These are phyloP conservation scores for Caradrina kadenii DNA, from an alignment of 2,888 invertebrate species.

Conservation along the genomic window DNA sequence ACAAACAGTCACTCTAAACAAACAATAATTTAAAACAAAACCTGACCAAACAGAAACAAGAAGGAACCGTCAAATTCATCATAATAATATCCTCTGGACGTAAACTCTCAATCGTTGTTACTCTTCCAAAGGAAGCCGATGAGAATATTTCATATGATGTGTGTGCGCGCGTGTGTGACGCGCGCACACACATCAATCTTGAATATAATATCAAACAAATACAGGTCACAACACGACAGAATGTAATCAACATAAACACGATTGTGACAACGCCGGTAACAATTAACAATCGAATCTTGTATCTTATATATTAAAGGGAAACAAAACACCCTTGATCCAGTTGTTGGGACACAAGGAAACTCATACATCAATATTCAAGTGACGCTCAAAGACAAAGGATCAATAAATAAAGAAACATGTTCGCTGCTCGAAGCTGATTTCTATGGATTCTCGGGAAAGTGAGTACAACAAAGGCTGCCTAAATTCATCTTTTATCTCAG, in stretches of 20 bases:
- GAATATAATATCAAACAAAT: conserved; percentile 45
- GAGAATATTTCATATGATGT: conserved; percentile 29
- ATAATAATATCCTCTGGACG: background rate
- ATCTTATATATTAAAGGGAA: conserved; percentile 29
- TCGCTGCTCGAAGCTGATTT: conserved; percentile 38
- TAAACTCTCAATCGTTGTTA: conserved; percentile 5
- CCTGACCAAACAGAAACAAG: background rate
- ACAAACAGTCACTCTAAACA: no score
- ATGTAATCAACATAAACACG: conserved; percentile 42
- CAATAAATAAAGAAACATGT: conserved; percentile 49
- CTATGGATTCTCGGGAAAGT: conserved; percentile 43
- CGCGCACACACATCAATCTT: conserved; percentile 36
- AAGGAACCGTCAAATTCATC: background rate
- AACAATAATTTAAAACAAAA: background rate
- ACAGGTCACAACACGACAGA: conserved; percentile 14
- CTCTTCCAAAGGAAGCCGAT: conserved; percentile 1
- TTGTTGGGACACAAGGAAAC: conserved; percentile 23
- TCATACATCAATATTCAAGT: conserved; percentile 37
- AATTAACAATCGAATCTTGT: conserved; percentile 57
- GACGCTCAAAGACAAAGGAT: conserved; percentile 36
- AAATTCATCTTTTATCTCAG: conserved; percentile 56
- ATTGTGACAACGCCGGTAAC: conserved; percentile 28
- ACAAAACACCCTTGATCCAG: conserved; percentile 34
- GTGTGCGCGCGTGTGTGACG: no score
- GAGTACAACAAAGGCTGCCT: conserved; percentile 49